Percentiles rank a stretch among this genome's conserved stretches.
Conservation (phyloP, 2,888 invertebrate species). For the Morpho helenor region DNA sequence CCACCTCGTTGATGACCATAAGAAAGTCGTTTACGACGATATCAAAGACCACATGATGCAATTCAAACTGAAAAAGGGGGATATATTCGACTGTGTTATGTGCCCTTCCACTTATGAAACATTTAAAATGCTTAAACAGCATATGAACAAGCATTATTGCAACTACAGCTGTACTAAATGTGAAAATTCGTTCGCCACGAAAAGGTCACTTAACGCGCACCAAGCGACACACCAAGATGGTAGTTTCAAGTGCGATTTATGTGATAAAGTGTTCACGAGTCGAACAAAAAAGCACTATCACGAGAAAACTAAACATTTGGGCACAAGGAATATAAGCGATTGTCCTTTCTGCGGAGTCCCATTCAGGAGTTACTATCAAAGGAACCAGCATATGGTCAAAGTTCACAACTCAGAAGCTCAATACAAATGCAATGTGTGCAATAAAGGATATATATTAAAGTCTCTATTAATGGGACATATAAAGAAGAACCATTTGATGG, state of each 20-base stretch:
- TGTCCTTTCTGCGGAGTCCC: slow-evolving; percentile 60
- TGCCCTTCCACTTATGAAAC: slow-evolving; percentile 61
- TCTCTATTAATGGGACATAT: slow-evolving; percentile 63
- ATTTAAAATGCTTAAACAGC: slow-evolving; percentile 66
- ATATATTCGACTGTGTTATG: slow-evolving; percentile 55
- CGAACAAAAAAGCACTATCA: slow-evolving; percentile 58
- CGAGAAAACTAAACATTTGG: slow-evolving; percentile 59
- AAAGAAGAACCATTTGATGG: slow-evolving; percentile 70
- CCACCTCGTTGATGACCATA: slow-evolving; percentile 48
- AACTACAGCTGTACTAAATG: slow-evolving; percentile 57
- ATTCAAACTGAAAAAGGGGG: slow-evolving; percentile 59
- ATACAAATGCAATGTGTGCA: slow-evolving; percentile 66
- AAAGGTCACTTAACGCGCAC: slow-evolving; percentile 53
- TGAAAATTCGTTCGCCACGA: slow-evolving; percentile 53
- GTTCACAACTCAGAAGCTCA: slow-evolving; percentile 61
- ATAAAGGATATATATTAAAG: slow-evolving; percentile 52
- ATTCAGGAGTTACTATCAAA: slow-evolving; percentile 61
- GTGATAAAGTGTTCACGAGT: slow-evolving; percentile 59
- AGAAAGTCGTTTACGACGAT: slow-evolving; percentile 44
- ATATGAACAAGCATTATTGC: slow-evolving; percentile 63
- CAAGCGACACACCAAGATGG: slow-evolving; percentile 52
- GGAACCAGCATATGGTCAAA: slow-evolving; percentile 63
- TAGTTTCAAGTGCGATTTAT: slow-evolving; percentile 59
- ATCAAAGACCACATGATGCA: slow-evolving; percentile 61
- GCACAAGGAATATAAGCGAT: slow-evolving; percentile 56